These are phyloP conservation scores for Miltochrista miniata DNA, from an alignment of 2,888 invertebrate genomes.

Conservation along the genomic window DNA sequence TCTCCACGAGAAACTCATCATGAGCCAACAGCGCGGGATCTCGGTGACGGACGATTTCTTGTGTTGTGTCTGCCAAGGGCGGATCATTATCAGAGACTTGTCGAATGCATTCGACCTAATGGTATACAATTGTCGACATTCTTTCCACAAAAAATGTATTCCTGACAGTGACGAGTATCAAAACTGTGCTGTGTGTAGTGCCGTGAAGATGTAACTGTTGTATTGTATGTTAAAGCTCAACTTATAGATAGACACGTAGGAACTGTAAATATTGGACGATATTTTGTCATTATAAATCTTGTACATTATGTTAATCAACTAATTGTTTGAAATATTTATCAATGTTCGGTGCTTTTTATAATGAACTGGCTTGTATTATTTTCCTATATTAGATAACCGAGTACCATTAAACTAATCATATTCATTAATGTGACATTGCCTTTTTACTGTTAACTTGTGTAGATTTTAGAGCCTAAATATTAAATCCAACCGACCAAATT, in stretches of 20 bases:
- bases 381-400: conserved; percentile 38
- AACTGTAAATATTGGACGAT: conserved; percentile 40
- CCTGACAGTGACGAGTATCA: conserved; percentile 72
- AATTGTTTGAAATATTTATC: conserved; percentile 39
- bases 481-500: not conserved
- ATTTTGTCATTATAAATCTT: conserved; percentile 41
- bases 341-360: conserved; percentile 67
- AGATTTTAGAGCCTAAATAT: not conserved
- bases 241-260: conserved; percentile 46
- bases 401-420: conserved; percentile 24
- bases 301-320: conserved; percentile 36
- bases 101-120: conserved; percentile 88
- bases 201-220: conserved; percentile 69
- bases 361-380: conserved; percentile 63
- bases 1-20: conserved; percentile 91
- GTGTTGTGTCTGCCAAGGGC: conserved; percentile 91
- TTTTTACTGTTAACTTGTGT: conserved; percentile 11
- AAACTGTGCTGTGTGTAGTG: conserved; percentile 70
- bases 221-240: conserved; percentile 49
- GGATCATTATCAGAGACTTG: conserved; percentile 89
- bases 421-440: conserved; percentile 5
- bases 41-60: conserved; percentile 88
- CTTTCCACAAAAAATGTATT: conserved; percentile 94
- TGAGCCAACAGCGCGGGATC: conserved; percentile 90
- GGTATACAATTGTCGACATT: conserved; percentile 94